Evolutionary conservation across 64 coral and sea anemone genomes (phyloP).

Genomic region (Acropora yongei): DNA sequence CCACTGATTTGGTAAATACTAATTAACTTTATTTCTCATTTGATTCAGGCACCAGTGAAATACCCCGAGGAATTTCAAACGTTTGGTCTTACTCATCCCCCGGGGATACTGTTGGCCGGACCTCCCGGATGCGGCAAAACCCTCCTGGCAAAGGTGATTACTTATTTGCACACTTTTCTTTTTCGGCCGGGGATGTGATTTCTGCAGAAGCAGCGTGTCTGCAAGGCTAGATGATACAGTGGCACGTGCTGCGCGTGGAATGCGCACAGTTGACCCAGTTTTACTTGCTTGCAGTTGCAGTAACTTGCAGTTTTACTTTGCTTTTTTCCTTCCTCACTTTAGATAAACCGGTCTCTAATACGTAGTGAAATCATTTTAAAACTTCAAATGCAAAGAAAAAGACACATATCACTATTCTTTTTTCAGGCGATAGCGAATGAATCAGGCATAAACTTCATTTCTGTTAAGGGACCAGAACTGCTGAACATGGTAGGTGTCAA

Average conservation of each 20-base stretch:
- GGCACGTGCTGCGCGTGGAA: too few relatives aligned
- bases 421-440: constrained; percentile 98
- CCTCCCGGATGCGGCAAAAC: constrained; percentile 99
- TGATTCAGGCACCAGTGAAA: constrained; percentile 85
- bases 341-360: too few relatives aligned
- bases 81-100: constrained; percentile 90
- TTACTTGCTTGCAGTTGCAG: too few relatives aligned
- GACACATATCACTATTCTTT: background rate
- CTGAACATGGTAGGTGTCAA: constrained; percentile 90
- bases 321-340: too few relatives aligned
- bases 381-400: background rate
- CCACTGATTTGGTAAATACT: too few relatives aligned
- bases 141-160: constrained; percentile 85
- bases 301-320: too few relatives aligned
- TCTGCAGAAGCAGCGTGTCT: too few relatives aligned
- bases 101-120: constrained; percentile 97
- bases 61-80: constrained; percentile 90
- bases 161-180: background rate
- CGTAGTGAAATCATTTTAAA: background rate
- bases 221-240: too few relatives aligned
- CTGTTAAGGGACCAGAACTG: constrained; percentile 96
- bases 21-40: background rate
- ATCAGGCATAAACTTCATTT: constrained; percentile 99
- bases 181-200: too few relatives aligned
- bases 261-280: too few relatives aligned